phyloP scores from a whole-genome alignment of 2,888 invertebrate species.

The Chelonus formosanus region DNA sequence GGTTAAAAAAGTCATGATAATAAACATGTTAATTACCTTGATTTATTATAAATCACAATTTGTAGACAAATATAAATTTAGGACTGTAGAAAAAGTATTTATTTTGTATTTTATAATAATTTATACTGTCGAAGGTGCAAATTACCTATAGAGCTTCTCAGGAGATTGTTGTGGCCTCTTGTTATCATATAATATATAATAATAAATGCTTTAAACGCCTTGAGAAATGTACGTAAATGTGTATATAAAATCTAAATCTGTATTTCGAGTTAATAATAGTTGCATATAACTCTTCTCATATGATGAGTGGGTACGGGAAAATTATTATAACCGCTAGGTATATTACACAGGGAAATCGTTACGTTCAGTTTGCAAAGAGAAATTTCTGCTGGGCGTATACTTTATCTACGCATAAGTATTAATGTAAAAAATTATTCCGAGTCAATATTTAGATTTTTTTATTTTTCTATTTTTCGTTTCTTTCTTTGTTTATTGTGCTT shows the following conservation, averaged over 20 bases:
- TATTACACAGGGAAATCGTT: slow-evolving; percentile 22
- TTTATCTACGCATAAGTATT: slow-evolving; percentile 22
- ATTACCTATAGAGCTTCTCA: slow-evolving; percentile 20
- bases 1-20: too few relatives aligned
- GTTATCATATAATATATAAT: slow-evolving; percentile 20
- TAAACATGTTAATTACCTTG: too few relatives aligned
- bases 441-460: slow-evolving; percentile 7
- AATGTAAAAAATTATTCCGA: slow-evolving; percentile 27
- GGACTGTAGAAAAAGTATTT: slow-evolving; percentile 1
- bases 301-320: slow-evolving; percentile 30
- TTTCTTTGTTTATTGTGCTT: background rate
- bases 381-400: slow-evolving; percentile 20
- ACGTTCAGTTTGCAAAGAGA: slow-evolving; percentile 6
- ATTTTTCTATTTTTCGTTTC: background rate
- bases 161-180: background rate
- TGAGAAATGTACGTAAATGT: slow-evolving; percentile 3
- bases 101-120: slow-evolving; percentile 14
- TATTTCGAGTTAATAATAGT: slow-evolving; percentile 27
- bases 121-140: slow-evolving; percentile 18
- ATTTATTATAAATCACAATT: too few relatives aligned
- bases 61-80: too few relatives aligned
- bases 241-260: slow-evolving; percentile 9
- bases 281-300: slow-evolving; percentile 17
- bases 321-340: slow-evolving; percentile 29
- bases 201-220: slow-evolving; percentile 24